Percentiles rank a stretch among this genome's conserved stretches.
These are phyloP conservation scores for Artemia franciscana DNA, from an alignment of 1,140 invertebrate genomes.

Conservation along the genomic window DNA sequence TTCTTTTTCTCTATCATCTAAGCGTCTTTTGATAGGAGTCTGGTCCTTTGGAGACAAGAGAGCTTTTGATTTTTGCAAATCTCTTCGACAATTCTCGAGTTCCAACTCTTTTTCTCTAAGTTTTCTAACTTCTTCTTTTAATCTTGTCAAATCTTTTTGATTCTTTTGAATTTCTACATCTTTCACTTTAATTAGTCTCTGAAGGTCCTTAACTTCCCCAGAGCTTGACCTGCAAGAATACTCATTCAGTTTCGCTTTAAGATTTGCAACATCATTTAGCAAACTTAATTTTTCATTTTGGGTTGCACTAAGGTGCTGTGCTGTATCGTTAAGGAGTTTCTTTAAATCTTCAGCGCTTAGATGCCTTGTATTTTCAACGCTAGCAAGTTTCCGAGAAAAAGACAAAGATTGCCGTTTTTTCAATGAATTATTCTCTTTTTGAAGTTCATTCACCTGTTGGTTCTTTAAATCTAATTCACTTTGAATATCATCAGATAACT, in stretches of 20 bases:
- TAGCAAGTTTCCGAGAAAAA: background rate
- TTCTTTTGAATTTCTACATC: background rate
- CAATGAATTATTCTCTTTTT: background rate
- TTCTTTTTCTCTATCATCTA: background rate
- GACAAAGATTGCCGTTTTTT: background rate
- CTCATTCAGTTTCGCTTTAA: background rate
- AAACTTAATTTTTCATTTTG: background rate
- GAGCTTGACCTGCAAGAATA: background rate
- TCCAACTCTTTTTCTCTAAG: background rate
- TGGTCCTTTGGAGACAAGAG: background rate
- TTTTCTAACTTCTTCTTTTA: background rate
- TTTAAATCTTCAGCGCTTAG: background rate
- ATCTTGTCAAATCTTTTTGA: background rate
- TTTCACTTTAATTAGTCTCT: background rate
- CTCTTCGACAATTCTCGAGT: background rate
- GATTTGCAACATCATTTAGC: background rate
- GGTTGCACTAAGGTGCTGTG: background rate
- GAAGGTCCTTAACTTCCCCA: background rate
- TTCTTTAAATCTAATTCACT: background rate
- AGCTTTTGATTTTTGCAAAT: background rate
- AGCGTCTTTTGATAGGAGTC: background rate
- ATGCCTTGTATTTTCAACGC: background rate
- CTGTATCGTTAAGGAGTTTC: background rate
- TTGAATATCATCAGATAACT: background rate
- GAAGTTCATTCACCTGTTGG: background rate